These are phyloP conservation scores for Maconellicoccus hirsutus DNA, from an alignment of 1,140 invertebrate genomes.

Conservation along the genomic window DNA sequence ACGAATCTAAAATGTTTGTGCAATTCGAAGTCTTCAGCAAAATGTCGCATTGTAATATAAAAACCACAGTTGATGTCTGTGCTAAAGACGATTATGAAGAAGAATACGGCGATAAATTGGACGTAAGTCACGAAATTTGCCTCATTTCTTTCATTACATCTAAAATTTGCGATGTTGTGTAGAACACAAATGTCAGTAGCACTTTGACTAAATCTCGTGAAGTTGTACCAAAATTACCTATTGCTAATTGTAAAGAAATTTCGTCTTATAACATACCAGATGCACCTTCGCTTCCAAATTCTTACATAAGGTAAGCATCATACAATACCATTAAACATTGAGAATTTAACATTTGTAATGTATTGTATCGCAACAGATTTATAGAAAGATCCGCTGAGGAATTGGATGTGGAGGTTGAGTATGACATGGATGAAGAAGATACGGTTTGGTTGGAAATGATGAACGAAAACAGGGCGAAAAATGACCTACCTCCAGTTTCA, in stretches of 20 bases:
- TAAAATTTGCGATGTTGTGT: conserved; percentile 17
- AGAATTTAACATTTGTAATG: background rate
- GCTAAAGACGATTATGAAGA: conserved; percentile 35
- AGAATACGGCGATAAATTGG: background rate
- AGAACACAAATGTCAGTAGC: conserved; percentile 10
- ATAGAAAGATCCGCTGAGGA: conserved; percentile 92
- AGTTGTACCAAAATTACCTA: conserved; percentile 50
- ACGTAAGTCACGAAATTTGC: background rate
- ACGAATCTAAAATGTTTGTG: conserved; percentile 69
- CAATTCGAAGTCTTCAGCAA: conserved; percentile 73
- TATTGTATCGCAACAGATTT: conserved; percentile 45
- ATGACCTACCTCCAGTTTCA: conserved; percentile 54
- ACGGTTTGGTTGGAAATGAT: conserved; percentile 81
- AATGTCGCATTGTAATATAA: conserved; percentile 44
- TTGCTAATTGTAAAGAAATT: conserved; percentile 67
- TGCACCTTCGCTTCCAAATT: conserved; percentile 62
- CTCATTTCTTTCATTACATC: background rate
- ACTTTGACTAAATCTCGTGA: conserved; percentile 28
- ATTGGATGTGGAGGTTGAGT: conserved; percentile 84
- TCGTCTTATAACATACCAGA: conserved; percentile 65
- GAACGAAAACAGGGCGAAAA: conserved; percentile 62
- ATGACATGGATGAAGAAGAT: conserved; percentile 97
- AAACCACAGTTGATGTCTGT: conserved; percentile 45
- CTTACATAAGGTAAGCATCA: conserved; percentile 48
- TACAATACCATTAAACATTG: conserved; percentile 14